These are phyloP conservation scores for Lithobates sylvaticus DNA, from an alignment of 2,797 vertebrate genomes.

Conservation along the genomic window DNA sequence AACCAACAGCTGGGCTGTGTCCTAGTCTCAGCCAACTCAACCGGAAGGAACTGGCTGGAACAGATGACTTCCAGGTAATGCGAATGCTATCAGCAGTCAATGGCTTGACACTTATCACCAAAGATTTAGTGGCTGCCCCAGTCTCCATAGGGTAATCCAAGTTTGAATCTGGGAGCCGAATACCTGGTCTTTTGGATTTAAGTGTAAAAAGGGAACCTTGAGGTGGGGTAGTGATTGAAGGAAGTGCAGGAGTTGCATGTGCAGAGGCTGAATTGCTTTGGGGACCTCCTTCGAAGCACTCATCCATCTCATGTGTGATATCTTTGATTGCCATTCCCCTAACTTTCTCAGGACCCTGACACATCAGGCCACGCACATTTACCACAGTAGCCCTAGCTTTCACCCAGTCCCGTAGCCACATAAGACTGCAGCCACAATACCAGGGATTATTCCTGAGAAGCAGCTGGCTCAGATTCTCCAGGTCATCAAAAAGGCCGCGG, in stretches of 20 bases:
- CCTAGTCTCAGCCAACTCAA: slow-evolving; percentile 91
- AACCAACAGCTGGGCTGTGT: slow-evolving; percentile 86
- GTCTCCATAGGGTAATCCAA: slow-evolving; percentile 86
- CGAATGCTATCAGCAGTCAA: slow-evolving; percentile 88
- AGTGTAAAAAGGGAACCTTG: slow-evolving; percentile 92
- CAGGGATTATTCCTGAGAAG: slow-evolving; percentile 93
- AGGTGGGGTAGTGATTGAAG: slow-evolving; percentile 69
- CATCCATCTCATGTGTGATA: slow-evolving; percentile 87
- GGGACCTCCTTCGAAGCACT: slow-evolving; percentile 78
- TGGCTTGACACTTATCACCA: slow-evolving; percentile 89
- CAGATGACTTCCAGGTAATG: slow-evolving; percentile 88
- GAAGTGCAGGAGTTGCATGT: slow-evolving; percentile 68
- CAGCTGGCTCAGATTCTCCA: slow-evolving; percentile 87
- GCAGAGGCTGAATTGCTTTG: slow-evolving; percentile 59
- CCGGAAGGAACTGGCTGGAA: slow-evolving; percentile 87
- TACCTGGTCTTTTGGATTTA: slow-evolving; percentile 85
- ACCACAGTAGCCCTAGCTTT: slow-evolving; percentile 82
- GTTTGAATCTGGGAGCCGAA: slow-evolving; percentile 84
- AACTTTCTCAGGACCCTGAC: slow-evolving; percentile 88
- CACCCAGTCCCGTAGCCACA: slow-evolving; percentile 94
- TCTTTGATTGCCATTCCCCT: slow-evolving; percentile 89
- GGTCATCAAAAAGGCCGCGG: slow-evolving; percentile 87
- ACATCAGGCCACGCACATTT: slow-evolving; percentile 89
- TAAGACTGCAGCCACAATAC: slow-evolving; percentile 92
- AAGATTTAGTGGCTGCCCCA: slow-evolving; percentile 83